These are phyloP conservation scores for Penaeus monodon DNA, from an alignment of 2,888 invertebrate genomes.

Conservation along the genomic window DNA sequence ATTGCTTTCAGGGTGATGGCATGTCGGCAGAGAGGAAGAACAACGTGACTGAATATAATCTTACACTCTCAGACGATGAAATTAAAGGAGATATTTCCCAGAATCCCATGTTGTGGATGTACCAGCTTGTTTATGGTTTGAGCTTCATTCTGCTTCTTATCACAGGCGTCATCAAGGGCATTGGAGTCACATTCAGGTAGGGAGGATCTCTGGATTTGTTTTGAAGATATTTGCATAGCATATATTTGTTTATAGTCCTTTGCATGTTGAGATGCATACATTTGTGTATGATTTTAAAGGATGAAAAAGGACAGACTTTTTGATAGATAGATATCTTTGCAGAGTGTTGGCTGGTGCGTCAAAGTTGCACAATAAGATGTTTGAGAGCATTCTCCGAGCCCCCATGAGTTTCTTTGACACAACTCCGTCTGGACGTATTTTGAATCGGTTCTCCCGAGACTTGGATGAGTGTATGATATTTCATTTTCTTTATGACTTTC, in stretches of 20 bases:
- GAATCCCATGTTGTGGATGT: conserved; percentile 70
- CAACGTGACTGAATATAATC: conserved; percentile 64
- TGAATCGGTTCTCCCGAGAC: conserved; percentile 87
- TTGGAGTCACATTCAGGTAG: conserved; percentile 66
- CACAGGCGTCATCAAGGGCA: conserved; percentile 70
- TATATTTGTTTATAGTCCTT: background rate
- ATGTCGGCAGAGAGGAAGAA: conserved; percentile 55
- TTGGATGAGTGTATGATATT: conserved; percentile 60
- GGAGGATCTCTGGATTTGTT: conserved; percentile 33
- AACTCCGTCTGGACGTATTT: conserved; percentile 89
- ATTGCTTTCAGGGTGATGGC: conserved; percentile 57
- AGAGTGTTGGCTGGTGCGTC: conserved; percentile 67
- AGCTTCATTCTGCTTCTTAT: conserved; percentile 70
- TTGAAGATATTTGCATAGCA: background rate
- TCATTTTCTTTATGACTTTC: background rate
- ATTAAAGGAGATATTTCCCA: conserved; percentile 68
- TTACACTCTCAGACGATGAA: conserved; percentile 65
- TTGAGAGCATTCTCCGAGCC: conserved; percentile 75
- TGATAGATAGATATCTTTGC: conserved; percentile 7
- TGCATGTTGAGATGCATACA: background rate
- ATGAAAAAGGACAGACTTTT: background rate
- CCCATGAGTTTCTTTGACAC: conserved; percentile 90
- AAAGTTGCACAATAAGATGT: conserved; percentile 67
- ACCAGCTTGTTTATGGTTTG: conserved; percentile 71
- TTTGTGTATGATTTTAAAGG: background rate